phyloP scores from a whole-genome alignment of 2,797 vertebrate genomes.

The Steatocranus sp. region DNA sequence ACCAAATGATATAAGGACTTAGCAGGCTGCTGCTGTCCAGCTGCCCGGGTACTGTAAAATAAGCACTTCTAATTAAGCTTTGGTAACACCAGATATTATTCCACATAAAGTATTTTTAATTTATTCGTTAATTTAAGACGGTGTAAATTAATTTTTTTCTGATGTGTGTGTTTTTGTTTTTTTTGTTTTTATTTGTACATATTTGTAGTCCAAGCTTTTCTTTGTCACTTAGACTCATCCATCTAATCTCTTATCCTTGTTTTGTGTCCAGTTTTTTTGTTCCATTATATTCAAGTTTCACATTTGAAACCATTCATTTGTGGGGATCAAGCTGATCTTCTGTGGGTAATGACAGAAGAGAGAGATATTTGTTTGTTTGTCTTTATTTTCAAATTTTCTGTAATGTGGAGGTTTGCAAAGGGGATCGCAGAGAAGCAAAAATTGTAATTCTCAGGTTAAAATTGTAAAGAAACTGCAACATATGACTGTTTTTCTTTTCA shows the following conservation, averaged over 20 bases:
- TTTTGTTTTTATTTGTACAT: constrained; percentile 13
- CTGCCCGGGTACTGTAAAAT: constrained; percentile 1
- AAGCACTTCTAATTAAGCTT: constrained; percentile 57
- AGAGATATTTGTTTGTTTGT: background rate
- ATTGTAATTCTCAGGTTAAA: constrained; percentile 51
- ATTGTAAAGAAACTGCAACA: background rate
- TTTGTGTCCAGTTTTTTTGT: constrained; percentile 27
- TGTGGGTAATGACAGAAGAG: background rate
- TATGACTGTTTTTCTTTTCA: background rate
- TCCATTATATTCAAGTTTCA: constrained; percentile 34
- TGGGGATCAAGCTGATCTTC: constrained; percentile 3
- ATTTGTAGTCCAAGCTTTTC: constrained; percentile 13
- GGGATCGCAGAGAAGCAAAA: background rate
- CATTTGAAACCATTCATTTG: constrained; percentile 18
- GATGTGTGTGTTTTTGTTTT: constrained; percentile 13
- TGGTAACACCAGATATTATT: constrained; percentile 34
- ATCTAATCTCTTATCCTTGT: constrained; percentile 11
- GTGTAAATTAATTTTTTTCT: constrained; percentile 34
- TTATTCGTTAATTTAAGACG: constrained; percentile 69
- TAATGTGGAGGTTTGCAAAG: background rate
- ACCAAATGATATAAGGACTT: constrained; percentile 35
- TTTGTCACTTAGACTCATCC: constrained; percentile 5
- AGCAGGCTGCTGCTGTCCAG: background rate
- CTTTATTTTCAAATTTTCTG: background rate
- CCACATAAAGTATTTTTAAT: constrained; percentile 55